Conservation (phyloP, 2,888 invertebrate genomes). For the Amblyjoppa proteus region DNA sequence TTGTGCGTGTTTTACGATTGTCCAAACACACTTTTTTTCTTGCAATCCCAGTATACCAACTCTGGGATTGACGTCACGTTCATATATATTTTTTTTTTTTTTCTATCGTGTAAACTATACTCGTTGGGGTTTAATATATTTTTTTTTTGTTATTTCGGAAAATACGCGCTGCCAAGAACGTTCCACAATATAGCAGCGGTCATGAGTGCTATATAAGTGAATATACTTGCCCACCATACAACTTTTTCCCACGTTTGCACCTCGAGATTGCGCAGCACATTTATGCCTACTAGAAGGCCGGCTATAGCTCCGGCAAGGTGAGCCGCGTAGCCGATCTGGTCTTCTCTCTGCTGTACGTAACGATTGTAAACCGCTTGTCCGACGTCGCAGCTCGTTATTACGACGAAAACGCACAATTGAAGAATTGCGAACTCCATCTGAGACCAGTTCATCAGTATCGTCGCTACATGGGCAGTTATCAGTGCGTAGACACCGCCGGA, state of each 20-base stretch:
- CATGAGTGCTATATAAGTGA: conserved; percentile 90
- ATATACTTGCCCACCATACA: conserved; percentile 93
- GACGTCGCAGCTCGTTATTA: conserved; percentile 93
- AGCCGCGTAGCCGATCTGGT: conserved; percentile 96
- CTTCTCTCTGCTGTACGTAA: conserved; percentile 89
- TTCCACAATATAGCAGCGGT: conserved; percentile 91
- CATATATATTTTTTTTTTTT: background rate
- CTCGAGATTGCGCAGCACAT: conserved; percentile 93
- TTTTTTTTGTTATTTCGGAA: conserved; percentile 52
- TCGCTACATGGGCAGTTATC: conserved; percentile 96
- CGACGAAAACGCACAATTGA: conserved; percentile 93
- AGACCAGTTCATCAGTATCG: conserved; percentile 97
- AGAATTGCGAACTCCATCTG: conserved; percentile 98
- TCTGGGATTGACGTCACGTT: conserved; percentile 21
- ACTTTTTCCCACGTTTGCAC: conserved; percentile 92
- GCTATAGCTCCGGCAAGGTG: conserved; percentile 97
- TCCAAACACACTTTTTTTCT: conserved; percentile 13
- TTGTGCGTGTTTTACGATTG: conserved; percentile 26
- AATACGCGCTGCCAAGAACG: conserved; percentile 80
- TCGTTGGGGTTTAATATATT: background rate
- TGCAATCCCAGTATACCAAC: conserved; percentile 15
- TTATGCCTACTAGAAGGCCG: conserved; percentile 93
- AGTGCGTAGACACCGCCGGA: conserved; percentile 98
- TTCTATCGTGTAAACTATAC: background rate
- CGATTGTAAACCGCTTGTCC: conserved; percentile 96